Percentiles rank a stretch among this genome's conserved stretches.
These are phyloP conservation scores for Lichenostomus cassidix DNA, from an alignment of 2,113 vertebrate species.

Conservation along the genomic window DNA sequence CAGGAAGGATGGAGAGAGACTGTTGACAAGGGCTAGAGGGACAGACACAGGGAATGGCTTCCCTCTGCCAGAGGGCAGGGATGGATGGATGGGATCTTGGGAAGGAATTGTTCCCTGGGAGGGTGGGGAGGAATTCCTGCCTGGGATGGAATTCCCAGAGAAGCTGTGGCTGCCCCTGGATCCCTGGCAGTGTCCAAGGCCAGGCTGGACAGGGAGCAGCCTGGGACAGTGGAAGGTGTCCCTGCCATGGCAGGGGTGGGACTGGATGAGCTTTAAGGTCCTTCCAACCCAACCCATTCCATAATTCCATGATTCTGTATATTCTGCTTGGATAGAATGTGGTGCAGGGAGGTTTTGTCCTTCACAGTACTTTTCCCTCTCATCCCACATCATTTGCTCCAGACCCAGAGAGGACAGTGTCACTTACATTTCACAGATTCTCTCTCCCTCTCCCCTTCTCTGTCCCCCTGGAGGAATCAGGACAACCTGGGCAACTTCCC, in stretches of 20 bases:
- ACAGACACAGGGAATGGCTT: background rate
- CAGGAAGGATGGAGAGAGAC: background rate
- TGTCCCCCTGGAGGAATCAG: background rate
- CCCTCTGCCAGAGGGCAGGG: background rate
- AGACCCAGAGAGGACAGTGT: fast-evolving
- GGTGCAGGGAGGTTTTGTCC: background rate
- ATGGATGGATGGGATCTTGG: fast-evolving
- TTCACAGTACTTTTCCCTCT: background rate
- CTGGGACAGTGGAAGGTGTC: background rate
- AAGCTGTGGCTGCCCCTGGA: background rate
- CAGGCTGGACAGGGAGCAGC: background rate
- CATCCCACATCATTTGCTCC: background rate
- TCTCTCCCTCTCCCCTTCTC: background rate
- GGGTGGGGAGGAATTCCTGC: too few species aligned
- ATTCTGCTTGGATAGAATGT: background rate
- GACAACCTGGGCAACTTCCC: background rate
- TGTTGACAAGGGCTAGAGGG: fast-evolving
- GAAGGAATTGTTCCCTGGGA: background rate
- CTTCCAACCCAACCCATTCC: background rate
- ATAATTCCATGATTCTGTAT: background rate
- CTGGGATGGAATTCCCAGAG: background rate
- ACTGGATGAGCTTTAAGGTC: background rate
- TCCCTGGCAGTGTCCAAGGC: background rate
- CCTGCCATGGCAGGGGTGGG: background rate
- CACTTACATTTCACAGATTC: background rate